Base-by-base conservation (phyloP, 2,888 invertebrate species). In the Drosophila vallismaia region DNA sequence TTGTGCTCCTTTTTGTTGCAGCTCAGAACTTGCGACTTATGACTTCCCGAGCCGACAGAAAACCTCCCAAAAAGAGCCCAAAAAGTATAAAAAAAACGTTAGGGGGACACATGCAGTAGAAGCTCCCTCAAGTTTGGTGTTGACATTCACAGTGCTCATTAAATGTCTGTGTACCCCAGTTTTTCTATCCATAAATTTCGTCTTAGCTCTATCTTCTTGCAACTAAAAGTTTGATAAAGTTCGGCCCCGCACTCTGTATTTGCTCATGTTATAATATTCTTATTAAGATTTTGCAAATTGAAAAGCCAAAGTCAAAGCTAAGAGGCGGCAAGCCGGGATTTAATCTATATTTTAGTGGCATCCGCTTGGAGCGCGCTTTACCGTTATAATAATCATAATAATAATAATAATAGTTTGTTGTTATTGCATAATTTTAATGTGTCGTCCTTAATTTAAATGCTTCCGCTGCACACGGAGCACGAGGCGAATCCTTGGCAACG, bases 401-500 rank as follows among this genome's bases (percentile, higher is more conserved):
- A 46, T 64, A 45, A 77, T 86, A 76, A 84, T 82, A 80, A 82
- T 78, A 78, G 79, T 73, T 86, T 71, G 85, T 80, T 87, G 76
- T 85, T 82, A 88, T 89, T 88, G 88, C 89, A 86, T 84, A 86
- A 86, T 89, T 86, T 86, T 89, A 88, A 89, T 86, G 88, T 86
- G 89, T 86, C 89, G 87, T 81, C 89, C 85, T 87, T 89, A 89
- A 87, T 87, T 89, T 87, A 89, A 89, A 88, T 88, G 89, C 82
- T 87, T 87, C 89, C 89, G 88, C 82, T 84, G 88, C 86, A 82
- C 79, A 82, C 86, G 67, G 50, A 28, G 58, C 72, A 64, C 69
- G 53, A 57, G 60, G 62, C 79, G 75, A 69, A 83, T 82, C 86
- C 85, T 87, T 87, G 87, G 87, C 86, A 85, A 68, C 82, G 75